Evolutionary conservation across 2,888 invertebrate genomes (phyloP).

Genomic region (Sturmia bella): DNA sequence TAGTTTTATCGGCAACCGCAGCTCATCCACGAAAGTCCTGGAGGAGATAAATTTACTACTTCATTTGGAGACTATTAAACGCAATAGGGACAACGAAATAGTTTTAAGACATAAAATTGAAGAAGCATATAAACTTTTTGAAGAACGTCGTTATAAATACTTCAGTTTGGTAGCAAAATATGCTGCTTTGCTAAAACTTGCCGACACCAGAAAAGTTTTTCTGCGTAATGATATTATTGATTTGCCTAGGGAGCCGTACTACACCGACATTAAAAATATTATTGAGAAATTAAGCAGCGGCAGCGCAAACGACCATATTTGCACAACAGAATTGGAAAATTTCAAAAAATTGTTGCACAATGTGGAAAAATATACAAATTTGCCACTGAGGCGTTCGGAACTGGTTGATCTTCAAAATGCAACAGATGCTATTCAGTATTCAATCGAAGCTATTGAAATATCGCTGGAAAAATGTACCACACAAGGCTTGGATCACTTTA

Average conservation of each 20-base stretch:
- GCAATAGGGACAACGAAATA: slow-evolving; percentile 74
- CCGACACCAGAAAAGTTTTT: slow-evolving; percentile 69
- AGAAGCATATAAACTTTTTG: slow-evolving; percentile 73
- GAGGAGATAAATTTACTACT: slow-evolving; percentile 76
- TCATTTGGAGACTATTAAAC: slow-evolving; percentile 76
- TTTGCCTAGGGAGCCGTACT: slow-evolving; percentile 35
- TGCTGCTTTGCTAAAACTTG: slow-evolving; percentile 70
- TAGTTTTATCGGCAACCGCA: background rate
- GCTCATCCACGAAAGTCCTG: slow-evolving; percentile 41
- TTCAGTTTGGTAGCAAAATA: slow-evolving; percentile 71
- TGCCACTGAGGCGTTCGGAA: slow-evolving; percentile 66
- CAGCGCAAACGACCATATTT: slow-evolving; percentile 70
- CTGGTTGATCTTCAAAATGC: slow-evolving; percentile 73
- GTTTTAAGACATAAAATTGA: slow-evolving; percentile 75
- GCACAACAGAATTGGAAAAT: slow-evolving; percentile 57
- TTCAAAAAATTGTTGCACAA: slow-evolving; percentile 64
- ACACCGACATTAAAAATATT: slow-evolving; percentile 63
- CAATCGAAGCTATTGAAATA: slow-evolving; percentile 72
- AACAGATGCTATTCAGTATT: slow-evolving; percentile 71
- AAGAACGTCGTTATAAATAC: slow-evolving; percentile 75
- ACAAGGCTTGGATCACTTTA: slow-evolving; percentile 74
- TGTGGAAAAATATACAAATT: slow-evolving; percentile 57
- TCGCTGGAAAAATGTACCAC: slow-evolving; percentile 74
- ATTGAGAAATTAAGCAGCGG: slow-evolving; percentile 68
- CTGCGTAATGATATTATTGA: slow-evolving; percentile 56